Evolutionary conservation across 2,113 vertebrate genomes (phyloP), one percentile per base, ranked within the genome.

Genomic region (Cynoglossus semilaevis): DNA sequence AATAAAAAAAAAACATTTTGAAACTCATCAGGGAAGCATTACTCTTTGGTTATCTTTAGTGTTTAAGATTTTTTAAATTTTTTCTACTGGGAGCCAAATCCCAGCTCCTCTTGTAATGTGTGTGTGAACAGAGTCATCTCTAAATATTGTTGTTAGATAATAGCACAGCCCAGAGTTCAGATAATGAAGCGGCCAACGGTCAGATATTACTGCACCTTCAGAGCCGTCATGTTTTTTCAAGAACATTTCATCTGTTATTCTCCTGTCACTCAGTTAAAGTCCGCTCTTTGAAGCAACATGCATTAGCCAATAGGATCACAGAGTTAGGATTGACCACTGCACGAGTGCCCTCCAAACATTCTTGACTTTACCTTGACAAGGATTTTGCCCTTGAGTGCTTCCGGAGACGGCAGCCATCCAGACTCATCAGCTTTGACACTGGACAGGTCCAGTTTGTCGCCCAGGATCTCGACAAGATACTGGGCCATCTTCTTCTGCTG

Each of bases 401-500:
- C 93, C 0, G 97, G 97, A 0, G 96, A 98, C 3, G 97, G 97
- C 52, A 99, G 89, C 5, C 18, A 61, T 41, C 88, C 88, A 2
- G 88, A 76, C 16, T 95, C 93, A 0, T 93, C 91, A 0, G 15
- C 86, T 72, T 83, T 85, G 76, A 98, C 87, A 13, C 84, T 88
- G 0, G 94, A 94, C 62, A 98, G 72, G 70, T 98, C 93, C 85
- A 99, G 87, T 77, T 98, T 97, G 77, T 98, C 95, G 7, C 94
- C 95, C 2, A 99, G 83, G 64, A 99, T 92, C 76, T 94, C 95
- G 0, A 41, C 88, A 19, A 99, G 90, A 46, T 94, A 97, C 83
- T 94, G 94, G 15, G 97, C 97, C 96, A 99, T 99, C 84, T 96
- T 98, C 86, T 98, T 98, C 77, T 99, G 97, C 87, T 99, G 97